Base-by-base conservation (phyloP, 2,888 invertebrate species). In the Molanna angustata region DNA sequence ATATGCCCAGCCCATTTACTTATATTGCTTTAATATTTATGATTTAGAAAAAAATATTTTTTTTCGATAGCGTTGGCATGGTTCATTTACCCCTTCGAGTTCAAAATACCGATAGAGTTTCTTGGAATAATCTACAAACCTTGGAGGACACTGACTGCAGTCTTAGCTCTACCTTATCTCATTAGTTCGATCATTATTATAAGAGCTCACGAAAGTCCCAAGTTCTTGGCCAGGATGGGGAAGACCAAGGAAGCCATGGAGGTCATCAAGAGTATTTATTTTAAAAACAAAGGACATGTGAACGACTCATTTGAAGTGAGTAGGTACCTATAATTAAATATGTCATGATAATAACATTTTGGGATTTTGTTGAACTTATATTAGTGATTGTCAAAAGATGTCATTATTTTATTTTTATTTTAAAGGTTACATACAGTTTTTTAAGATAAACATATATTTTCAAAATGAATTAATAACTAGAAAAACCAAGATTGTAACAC, bases 171-270 rank as follows among this genome's bases (percentile, higher is more conserved):
- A 2, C 83, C 90, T 0, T 83, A 84, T 61, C 63, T 85, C 0
- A 41, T 85, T 1, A 80, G 83, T 0, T 77, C 84, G 0, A 35
- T 82, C 0, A 74, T 83, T n/a, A 69, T 85, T 9, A 65, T 76
- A 4, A 72, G 74, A 37, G 76, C 85, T 11, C 89, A 90, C 0
- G 91, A 92, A 65, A 91, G 88, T 57, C 91, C 91, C 0, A 88
- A 89, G 68, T 92, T 85, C 66, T 70, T 85, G 37, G 74, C 84
- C 32, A 79, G 84, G 0, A 80, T 79, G 46, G 84, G 85, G 0
- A 70, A 76, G 48, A 68, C 75, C 1, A 76, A 80, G 0, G 75
- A 77, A 37, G 84, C 88, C 1, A 64, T 90, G 42, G 64, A 65
- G 4, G 73, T 74, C 0, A 55, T 76, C 61, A 70, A 64, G 55